Evolutionary conservation across 2,888 invertebrate species (phyloP).

Genomic region (Lasioglossum lativentre): DNA sequence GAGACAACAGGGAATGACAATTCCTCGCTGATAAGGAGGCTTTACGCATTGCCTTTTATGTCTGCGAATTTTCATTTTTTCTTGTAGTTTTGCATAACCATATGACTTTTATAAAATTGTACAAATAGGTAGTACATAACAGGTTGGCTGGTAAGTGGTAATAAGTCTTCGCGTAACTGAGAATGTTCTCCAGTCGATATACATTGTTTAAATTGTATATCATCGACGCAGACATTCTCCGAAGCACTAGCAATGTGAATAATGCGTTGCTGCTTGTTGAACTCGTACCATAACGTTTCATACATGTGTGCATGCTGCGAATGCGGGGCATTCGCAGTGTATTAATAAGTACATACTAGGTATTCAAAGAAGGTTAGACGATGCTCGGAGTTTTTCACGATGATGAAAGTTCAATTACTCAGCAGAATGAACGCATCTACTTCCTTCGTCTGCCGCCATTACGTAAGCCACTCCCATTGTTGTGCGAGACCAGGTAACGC

Average conservation of each 20-base stretch:
- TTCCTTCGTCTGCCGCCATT: background rate
- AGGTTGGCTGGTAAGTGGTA: no score
- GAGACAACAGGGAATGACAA: background rate
- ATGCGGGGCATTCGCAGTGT: background rate
- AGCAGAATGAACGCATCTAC: background rate
- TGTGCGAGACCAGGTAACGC: constrained; percentile 15
- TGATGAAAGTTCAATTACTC: constrained; percentile 17
- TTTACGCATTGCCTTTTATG: background rate
- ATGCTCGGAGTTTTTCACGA: constrained; percentile 8
- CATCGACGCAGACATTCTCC: background rate
- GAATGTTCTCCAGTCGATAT: background rate
- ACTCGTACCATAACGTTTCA: background rate
- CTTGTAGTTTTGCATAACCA: no score
- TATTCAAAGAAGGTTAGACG: background rate
- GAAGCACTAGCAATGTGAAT: background rate
- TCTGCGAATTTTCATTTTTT: background rate
- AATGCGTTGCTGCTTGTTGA: background rate
- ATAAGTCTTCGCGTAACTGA: background rate
- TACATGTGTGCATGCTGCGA: background rate
- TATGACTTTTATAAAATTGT: background rate
- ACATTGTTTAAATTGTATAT: background rate
- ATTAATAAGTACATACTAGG: background rate
- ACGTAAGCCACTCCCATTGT: constrained; percentile 19
- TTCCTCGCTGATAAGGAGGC: background rate
- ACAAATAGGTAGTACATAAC: no score